Percentiles rank a stretch among this genome's conserved stretches.
Conservation (phyloP, 2,888 invertebrate genomes). For the Microlaimidae sp. region DNA sequence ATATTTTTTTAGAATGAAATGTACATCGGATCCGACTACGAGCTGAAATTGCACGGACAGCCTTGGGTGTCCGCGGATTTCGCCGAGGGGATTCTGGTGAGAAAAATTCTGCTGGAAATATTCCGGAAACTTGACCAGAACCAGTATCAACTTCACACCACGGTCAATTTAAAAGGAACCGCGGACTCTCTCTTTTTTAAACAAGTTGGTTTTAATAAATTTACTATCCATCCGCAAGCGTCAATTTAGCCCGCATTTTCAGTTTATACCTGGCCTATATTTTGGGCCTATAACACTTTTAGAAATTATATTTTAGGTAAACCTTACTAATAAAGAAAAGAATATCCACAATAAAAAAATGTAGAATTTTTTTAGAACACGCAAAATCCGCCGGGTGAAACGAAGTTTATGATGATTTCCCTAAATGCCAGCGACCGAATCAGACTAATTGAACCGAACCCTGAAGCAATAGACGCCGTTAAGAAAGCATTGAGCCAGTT, state of each 20-base stretch:
- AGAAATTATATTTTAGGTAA: too few species aligned
- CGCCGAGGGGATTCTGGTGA: constrained; percentile 7
- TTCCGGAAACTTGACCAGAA: constrained; percentile 10
- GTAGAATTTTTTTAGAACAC: too few species aligned
- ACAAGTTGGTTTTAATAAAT: not conserved
- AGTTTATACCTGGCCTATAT: too few species aligned
- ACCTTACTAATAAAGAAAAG: too few species aligned
- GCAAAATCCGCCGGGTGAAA: constrained; percentile 4
- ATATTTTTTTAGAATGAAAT: too few species aligned
- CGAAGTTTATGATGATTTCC: constrained; percentile 11
- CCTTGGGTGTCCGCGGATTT: constrained; percentile 5
- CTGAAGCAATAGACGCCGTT: not conserved
- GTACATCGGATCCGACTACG: too few species aligned
- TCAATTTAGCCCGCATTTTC: too few species aligned
- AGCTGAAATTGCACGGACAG: constrained; percentile 11
- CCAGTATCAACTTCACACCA: constrained; percentile 3
- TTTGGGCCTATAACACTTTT: too few species aligned
- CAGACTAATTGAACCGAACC: constrained; percentile 9
- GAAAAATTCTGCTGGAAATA: constrained; percentile 12
- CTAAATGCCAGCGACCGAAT: constrained; percentile 14
- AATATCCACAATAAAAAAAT: too few species aligned
- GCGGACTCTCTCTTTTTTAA: constrained; percentile 17
- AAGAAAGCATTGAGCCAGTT: not conserved
- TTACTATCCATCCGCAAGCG: too few species aligned
- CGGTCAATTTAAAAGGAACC: constrained; percentile 16